These are phyloP conservation scores for Apodemia zela DNA, from an alignment of 2,888 invertebrate genomes.

Conservation along the genomic window DNA sequence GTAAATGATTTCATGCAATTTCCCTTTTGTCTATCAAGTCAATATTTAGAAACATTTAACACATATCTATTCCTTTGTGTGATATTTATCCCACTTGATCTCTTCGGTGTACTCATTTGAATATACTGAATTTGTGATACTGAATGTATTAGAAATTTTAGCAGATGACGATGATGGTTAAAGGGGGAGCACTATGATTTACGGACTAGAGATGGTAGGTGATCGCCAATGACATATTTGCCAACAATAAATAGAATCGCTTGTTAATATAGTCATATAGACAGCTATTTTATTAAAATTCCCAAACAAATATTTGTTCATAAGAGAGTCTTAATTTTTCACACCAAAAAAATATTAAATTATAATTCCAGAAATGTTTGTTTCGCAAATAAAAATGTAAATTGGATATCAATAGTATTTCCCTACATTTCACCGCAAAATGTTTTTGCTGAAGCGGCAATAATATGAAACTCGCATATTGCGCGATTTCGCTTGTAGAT, in stretches of 20 bases:
- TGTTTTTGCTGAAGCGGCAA: constrained; percentile 72
- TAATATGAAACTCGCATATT: constrained; percentile 76
- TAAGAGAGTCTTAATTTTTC: neutral
- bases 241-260: neutral
- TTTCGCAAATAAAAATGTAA: constrained; percentile 16
- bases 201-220: too few species aligned
- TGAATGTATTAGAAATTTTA: too few species aligned
- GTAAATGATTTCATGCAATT: too few species aligned
- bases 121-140: too few species aligned
- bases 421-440: constrained; percentile 51
- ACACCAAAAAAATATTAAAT: neutral
- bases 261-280: neutral
- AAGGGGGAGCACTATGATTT: too few species aligned
- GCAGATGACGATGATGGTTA: too few species aligned
- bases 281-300: neutral
- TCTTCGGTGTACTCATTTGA: too few species aligned
- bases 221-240: neutral
- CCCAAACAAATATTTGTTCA: neutral
- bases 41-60: too few species aligned
- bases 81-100: too few species aligned
- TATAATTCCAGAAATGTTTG: constrained; percentile 10
- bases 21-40: too few species aligned
- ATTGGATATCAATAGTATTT: constrained; percentile 19
- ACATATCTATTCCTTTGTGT: too few species aligned
- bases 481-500: constrained; percentile 72